Percentiles rank a stretch among this genome's conserved stretches.
These are phyloP conservation scores for Pangasius larnaudii DNA, from an alignment of 2,797 vertebrate genomes.

Conservation along the genomic window DNA sequence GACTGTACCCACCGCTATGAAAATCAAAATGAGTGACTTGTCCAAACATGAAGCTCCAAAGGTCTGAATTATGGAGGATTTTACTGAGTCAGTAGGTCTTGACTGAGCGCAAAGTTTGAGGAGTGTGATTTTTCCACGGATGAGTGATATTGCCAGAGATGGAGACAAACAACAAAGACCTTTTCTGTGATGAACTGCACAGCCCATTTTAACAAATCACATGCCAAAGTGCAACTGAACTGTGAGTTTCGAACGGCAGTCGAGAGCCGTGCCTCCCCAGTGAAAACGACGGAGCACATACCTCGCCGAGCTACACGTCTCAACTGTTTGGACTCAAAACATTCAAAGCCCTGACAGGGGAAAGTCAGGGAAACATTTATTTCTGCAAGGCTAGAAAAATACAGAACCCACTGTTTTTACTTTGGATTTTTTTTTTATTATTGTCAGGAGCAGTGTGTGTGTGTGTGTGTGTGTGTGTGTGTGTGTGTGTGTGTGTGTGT, in stretches of 20 bases:
- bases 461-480: constrained; percentile 15
- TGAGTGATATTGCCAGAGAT: constrained; percentile 38
- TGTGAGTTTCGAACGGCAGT: background rate
- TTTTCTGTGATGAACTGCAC: constrained; percentile 42
- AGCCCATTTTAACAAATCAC: background rate
- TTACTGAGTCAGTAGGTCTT: constrained; percentile 23
- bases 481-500: constrained; percentile 33
- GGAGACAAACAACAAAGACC: constrained; percentile 38
- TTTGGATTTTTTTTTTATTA: constrained; percentile 61
- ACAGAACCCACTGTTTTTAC: constrained; percentile 57
- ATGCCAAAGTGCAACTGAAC: constrained; percentile 27
- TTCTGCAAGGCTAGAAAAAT: constrained; percentile 77
- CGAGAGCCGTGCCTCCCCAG: constrained; percentile 36
- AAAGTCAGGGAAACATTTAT: constrained; percentile 79
- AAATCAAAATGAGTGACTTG: background rate
- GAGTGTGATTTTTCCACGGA: constrained; percentile 41
- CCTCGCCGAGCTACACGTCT: constrained; percentile 37
- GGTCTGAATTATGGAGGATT: constrained; percentile 11
- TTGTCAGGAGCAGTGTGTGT: constrained; percentile 35
- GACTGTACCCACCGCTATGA: background rate
- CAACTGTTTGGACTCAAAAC: constrained; percentile 79
- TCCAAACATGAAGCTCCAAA: constrained; percentile 2
- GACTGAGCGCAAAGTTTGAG: constrained; percentile 23
- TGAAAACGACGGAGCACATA: constrained; percentile 22
- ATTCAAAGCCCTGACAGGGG: constrained; percentile 72